phyloP scores from a whole-genome alignment of 2,888 invertebrate species.

The Eilema griseolum region DNA sequence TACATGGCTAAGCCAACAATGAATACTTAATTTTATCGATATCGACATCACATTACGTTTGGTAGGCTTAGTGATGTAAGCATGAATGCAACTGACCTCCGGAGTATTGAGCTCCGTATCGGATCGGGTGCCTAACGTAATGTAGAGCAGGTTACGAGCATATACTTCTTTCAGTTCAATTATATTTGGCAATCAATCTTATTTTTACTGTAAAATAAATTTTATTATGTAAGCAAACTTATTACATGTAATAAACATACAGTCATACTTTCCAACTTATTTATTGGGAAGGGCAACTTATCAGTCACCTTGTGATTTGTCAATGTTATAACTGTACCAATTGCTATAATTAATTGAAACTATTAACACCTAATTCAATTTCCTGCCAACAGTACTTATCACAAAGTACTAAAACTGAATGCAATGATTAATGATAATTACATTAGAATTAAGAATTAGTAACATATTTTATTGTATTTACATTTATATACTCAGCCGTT shows the following conservation, averaged over 20 bases:
- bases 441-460: neutral
- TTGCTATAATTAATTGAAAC: neutral
- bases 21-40: constrained; percentile 18
- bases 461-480: too few species aligned
- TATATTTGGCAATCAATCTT: constrained; percentile 4
- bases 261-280: neutral
- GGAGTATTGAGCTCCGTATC: constrained; percentile 27
- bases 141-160: constrained; percentile 5
- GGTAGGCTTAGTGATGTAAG: constrained; percentile 25
- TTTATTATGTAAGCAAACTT: neutral
- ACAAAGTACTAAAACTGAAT: neutral
- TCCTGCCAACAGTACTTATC: neutral
- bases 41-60: constrained; percentile 18
- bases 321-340: neutral
- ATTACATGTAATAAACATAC: neutral
- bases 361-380: constrained; percentile 1
- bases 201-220: neutral
- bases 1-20: constrained; percentile 7
- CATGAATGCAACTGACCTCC: constrained; percentile 26
- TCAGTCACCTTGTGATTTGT: constrained; percentile 1
- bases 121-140: constrained; percentile 11
- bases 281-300: neutral
- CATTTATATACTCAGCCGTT: neutral
- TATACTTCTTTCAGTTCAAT: constrained; percentile 12
- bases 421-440: too few species aligned